Conservation (phyloP, 2,113 vertebrate genomes). For the Ammospiza nelsoni region DNA sequence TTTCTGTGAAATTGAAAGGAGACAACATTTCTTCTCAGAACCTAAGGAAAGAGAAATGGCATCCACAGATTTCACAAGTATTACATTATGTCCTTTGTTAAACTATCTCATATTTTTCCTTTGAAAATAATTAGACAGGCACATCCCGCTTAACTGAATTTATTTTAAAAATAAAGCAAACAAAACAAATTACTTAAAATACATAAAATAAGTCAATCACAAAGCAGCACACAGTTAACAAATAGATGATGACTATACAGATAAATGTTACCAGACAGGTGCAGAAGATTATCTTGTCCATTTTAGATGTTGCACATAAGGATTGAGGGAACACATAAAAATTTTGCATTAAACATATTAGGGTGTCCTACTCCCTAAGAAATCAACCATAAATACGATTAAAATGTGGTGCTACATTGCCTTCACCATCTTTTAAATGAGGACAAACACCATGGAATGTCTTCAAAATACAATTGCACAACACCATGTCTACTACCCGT, state of each 20-base stretch:
- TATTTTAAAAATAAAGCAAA: not conserved
- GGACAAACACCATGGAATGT: not conserved
- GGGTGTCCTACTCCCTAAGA: not conserved
- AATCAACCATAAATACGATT: not conserved
- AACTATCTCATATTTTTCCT: not conserved
- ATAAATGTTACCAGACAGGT: not conserved
- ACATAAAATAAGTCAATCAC: not conserved
- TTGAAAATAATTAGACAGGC: not conserved
- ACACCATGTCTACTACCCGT: rapidly evolving
- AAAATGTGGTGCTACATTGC: not conserved
- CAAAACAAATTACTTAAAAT: not conserved
- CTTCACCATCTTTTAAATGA: not conserved
- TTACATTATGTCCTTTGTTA: not conserved
- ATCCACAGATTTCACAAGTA: not conserved
- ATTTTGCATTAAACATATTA: not conserved
- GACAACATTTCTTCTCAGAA: not conserved
- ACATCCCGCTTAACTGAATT: not conserved
- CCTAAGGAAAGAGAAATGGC: not conserved
- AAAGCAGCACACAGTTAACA: not conserved
- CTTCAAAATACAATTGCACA: not conserved
- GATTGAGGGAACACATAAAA: not conserved
- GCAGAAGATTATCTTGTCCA: not conserved
- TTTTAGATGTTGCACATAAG: not conserved
- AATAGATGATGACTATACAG: not conserved
- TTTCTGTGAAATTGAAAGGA: not conserved